These are phyloP conservation scores for Formica aserva DNA, from an alignment of 2,888 invertebrate genomes.

Conservation along the genomic window DNA sequence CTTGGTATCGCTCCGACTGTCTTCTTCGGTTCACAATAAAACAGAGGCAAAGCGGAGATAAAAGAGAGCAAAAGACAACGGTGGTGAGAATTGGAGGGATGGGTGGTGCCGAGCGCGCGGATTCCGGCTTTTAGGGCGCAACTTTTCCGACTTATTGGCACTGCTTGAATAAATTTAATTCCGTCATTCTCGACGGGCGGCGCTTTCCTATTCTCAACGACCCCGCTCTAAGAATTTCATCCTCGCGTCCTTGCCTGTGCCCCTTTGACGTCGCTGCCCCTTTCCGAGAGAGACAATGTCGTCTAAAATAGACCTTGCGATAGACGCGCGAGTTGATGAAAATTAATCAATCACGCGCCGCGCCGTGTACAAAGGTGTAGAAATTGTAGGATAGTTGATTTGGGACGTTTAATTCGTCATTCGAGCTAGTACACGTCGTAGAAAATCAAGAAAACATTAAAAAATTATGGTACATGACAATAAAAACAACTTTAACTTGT, in stretches of 20 bases:
- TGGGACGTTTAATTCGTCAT: neutral
- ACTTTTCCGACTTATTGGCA: slow-evolving; percentile 84
- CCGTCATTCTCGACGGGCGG: slow-evolving; percentile 77
- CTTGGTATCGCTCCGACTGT: slow-evolving; percentile 46
- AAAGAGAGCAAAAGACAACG: slow-evolving; percentile 45
- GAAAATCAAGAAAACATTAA: neutral
- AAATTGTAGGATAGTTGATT: neutral
- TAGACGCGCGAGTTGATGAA: slow-evolving; percentile 6
- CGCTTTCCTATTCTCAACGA: slow-evolving; percentile 71
- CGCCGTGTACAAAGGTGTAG: neutral
- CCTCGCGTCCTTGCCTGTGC: slow-evolving; percentile 73
- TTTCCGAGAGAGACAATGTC: slow-evolving; percentile 56
- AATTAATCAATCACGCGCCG: slow-evolving; percentile 11
- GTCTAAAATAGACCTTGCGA: slow-evolving; percentile 39
- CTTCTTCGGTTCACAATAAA: slow-evolving; percentile 72
- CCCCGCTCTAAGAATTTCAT: slow-evolving; percentile 80
- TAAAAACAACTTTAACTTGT: neutral
- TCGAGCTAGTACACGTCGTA: neutral
- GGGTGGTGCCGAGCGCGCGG: slow-evolving; percentile 66
- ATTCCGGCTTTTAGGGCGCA: slow-evolving; percentile 82
- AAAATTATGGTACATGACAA: neutral
- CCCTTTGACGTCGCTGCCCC: slow-evolving; percentile 68
- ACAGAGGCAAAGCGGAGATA: slow-evolving; percentile 63
- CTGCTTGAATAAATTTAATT: slow-evolving; percentile 85
- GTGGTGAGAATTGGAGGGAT: slow-evolving; percentile 35